phyloP scores from a whole-genome alignment of 92 coral and sea anemone species.

The Actinernus sp. region DNA sequence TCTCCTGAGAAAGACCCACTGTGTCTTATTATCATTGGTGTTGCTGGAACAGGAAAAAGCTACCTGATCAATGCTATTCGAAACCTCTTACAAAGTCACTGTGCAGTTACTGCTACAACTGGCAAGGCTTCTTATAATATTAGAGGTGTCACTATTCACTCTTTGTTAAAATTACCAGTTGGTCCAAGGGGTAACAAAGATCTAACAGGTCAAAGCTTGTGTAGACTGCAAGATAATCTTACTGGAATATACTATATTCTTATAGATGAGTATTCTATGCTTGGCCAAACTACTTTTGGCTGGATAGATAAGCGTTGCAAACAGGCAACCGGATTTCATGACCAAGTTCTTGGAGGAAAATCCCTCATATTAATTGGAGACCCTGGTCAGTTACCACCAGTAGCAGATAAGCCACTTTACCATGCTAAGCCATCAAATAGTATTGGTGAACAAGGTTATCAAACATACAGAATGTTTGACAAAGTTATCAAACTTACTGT shows the following conservation, averaged over 20 bases:
- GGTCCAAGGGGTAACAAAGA: constrained; percentile 49
- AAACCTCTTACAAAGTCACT: constrained; percentile 10
- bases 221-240: constrained; percentile 40
- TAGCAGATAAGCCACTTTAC: constrained; percentile 47
- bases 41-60: constrained; percentile 39
- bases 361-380: constrained; percentile 32
- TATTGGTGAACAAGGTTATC: constrained; percentile 52
- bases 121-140: constrained; percentile 39
- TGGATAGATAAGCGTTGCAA: constrained; percentile 35
- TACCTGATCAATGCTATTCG: constrained; percentile 44
- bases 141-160: constrained; percentile 48
- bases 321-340: constrained; percentile 29
- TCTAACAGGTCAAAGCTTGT: constrained; percentile 30
- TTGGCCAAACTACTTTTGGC: constrained; percentile 47
- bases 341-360: constrained; percentile 42
- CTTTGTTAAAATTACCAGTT: constrained; percentile 64
- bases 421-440: constrained; percentile 39
- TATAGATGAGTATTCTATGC: constrained; percentile 59
- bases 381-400: constrained; percentile 58
- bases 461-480: constrained; percentile 34
- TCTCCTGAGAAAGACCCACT: constrained; percentile 42
- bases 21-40: constrained; percentile 30
- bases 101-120: constrained; percentile 38
- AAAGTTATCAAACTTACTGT: constrained; percentile 12
- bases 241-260: constrained; percentile 33